Evolutionary conservation across 2,888 invertebrate genomes (phyloP).

Genomic region (Scaeva pyrastri): DNA sequence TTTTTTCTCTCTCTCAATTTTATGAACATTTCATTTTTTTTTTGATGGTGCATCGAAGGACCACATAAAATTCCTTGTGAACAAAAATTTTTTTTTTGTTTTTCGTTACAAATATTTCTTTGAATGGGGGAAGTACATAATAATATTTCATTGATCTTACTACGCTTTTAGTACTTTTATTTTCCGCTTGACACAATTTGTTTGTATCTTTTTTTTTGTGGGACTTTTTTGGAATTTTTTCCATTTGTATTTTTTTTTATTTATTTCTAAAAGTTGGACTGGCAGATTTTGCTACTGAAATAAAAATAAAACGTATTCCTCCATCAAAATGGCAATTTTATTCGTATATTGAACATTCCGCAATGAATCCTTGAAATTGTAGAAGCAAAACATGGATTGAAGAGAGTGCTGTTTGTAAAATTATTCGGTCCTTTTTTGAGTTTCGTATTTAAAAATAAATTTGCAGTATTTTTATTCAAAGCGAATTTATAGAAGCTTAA

Average conservation of each 20-base stretch:
- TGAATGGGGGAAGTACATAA: background rate
- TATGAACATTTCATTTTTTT: background rate
- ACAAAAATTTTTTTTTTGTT: background rate
- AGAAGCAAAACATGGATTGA: slow-evolving; percentile 30
- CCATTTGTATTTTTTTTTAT: background rate
- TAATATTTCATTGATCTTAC: slow-evolving; percentile 9
- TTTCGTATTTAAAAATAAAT: too few relatives aligned
- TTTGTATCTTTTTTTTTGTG: background rate
- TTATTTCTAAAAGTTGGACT: slow-evolving; percentile 31
- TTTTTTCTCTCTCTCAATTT: background rate
- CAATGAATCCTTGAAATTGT: slow-evolving; percentile 58
- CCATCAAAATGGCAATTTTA: slow-evolving; percentile 66
- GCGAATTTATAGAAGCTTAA: too few relatives aligned
- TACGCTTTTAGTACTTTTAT: slow-evolving; percentile 15
- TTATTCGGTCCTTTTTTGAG: background rate
- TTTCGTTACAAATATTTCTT: background rate
- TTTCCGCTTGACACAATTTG: slow-evolving; percentile 35
- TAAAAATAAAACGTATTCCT: slow-evolving; percentile 56
- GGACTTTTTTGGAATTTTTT: background rate
- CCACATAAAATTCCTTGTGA: slow-evolving; percentile 16
- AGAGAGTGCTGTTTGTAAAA: background rate
- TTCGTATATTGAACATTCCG: slow-evolving; percentile 62
- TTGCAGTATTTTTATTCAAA: too few relatives aligned
- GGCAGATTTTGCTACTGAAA: slow-evolving; percentile 51
- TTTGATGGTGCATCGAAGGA: slow-evolving; percentile 13